These are phyloP conservation scores for Saccopteryx leptura DNA, from an alignment of 2,113 vertebrate species.

Conservation along the genomic window DNA sequence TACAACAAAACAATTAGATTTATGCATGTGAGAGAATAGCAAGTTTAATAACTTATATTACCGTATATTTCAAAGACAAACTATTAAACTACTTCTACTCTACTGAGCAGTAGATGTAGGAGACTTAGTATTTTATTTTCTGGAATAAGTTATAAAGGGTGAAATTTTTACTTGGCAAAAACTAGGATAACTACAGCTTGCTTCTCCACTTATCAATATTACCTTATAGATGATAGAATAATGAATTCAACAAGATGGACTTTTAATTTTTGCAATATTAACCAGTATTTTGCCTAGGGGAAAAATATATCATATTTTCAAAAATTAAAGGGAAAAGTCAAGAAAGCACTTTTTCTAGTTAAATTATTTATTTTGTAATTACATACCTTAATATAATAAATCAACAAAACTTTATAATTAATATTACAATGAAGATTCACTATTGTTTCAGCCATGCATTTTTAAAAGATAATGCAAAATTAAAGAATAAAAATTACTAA, in stretches of 20 bases:
- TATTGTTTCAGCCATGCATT: conserved; percentile 6
- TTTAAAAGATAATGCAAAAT: conserved; percentile 23
- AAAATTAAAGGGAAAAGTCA: conserved; percentile 51
- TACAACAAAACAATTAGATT: background rate
- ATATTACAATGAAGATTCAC: conserved; percentile 20
- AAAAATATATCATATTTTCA: background rate
- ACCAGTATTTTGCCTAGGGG: conserved; percentile 41
- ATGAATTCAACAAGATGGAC: background rate
- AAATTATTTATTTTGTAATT: conserved; percentile 35
- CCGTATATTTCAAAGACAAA: conserved; percentile 64
- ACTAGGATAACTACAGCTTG: background rate
- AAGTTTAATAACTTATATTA: background rate
- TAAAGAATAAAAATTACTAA: conserved; percentile 41
- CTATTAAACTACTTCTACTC: background rate
- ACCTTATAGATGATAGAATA: conserved; percentile 44
- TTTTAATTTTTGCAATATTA: conserved; percentile 50
- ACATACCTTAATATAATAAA: background rate
- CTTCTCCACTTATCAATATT: conserved; percentile 8
- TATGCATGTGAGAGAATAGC: background rate
- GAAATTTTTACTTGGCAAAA: conserved; percentile 4
- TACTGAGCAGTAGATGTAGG: background rate
- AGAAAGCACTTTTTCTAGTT: background rate
- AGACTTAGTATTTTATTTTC: conserved; percentile 11
- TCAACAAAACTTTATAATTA: background rate
- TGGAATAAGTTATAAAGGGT: background rate